Conservation (phyloP, 1,140 invertebrate species). For the Aphis gossypii region DNA sequence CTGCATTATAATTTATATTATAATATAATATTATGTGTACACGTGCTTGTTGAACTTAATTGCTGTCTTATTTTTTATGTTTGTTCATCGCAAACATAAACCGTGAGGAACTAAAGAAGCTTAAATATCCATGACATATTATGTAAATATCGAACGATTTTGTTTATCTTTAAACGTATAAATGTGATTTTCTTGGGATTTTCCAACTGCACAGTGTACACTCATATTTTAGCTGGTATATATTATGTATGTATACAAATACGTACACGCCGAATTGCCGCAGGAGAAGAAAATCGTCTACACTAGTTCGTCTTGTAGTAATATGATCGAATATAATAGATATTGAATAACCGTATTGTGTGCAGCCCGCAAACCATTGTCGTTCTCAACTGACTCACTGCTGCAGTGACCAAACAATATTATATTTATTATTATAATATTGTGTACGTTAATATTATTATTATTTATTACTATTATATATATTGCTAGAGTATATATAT, state of each 20-base stretch:
- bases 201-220: neutral
- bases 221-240: neutral
- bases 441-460: neutral
- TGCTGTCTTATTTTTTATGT: neutral
- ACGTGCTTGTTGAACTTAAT: neutral
- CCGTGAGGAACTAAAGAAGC: neutral
- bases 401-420: neutral
- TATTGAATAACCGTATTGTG: constrained; percentile 13
- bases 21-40: neutral
- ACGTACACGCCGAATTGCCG: neutral
- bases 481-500: neutral
- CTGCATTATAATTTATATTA: neutral
- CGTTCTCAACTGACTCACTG: neutral
- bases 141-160: neutral
- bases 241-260: neutral
- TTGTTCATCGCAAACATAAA: neutral
- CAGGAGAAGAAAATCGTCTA: neutral
- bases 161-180: neutral
- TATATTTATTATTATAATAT: constrained; percentile 8
- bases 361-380: neutral
- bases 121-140: neutral
- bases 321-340: neutral
- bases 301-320: neutral
- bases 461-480: neutral
- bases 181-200: neutral